Evolutionary conservation across 2,888 invertebrate species (phyloP).

Genomic region (Volucella inflata): DNA sequence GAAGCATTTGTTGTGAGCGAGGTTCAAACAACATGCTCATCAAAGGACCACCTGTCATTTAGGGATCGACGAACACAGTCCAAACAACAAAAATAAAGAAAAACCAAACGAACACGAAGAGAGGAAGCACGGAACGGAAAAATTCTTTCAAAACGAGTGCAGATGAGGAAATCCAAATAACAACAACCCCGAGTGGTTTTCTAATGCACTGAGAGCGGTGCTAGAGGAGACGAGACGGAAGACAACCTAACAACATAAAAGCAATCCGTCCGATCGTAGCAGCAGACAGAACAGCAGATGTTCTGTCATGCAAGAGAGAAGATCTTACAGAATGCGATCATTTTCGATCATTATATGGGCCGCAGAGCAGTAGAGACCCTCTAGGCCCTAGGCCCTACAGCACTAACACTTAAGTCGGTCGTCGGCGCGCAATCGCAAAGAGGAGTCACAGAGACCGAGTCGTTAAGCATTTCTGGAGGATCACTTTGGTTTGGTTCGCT

Average conservation of each 20-base stretch:
- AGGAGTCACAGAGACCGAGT: conserved; percentile 10
- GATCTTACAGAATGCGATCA: conserved; percentile 50
- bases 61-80: conserved; percentile 59
- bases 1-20: conserved; percentile 4
- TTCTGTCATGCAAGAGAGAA: conserved; percentile 73
- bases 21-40: conserved; percentile 65
- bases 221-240: conserved; percentile 20
- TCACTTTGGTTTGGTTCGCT: conserved; percentile 39
- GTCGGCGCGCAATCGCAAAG: conserved; percentile 48
- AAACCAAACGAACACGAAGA: neutral
- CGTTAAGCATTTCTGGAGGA: conserved; percentile 55
- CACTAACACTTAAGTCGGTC: conserved; percentile 32
- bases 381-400: neutral
- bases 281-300: conserved; percentile 74
- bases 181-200: conserved; percentile 58
- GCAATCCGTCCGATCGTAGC: conserved; percentile 31
- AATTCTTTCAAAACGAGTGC: conserved; percentile 69
- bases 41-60: conserved; percentile 74
- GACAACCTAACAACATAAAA: conserved; percentile 42
- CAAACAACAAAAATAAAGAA: conserved; percentile 31
- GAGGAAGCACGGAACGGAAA: conserved; percentile 25
- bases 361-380: neutral
- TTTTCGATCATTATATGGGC: conserved; percentile 39
- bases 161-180: conserved; percentile 74
- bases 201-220: conserved; percentile 55